Base-by-base conservation (phyloP, 2,797 vertebrate species). In the Melanotaenia maccullochi region DNA sequence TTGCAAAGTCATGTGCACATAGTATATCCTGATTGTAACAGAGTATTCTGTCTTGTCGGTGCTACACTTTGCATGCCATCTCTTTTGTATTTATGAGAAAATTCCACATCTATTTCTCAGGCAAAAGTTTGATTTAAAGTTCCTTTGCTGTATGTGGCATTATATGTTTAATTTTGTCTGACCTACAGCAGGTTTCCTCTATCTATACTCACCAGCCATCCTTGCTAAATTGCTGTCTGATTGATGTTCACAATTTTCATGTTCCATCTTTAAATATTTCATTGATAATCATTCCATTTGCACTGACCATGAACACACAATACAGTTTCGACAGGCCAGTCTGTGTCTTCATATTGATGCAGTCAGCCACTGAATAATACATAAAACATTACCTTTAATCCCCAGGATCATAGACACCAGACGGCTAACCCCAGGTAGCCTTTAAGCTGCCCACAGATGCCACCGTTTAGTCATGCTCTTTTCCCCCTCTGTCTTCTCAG, bases 401-500 rank as follows among this genome's bases (percentile, higher is more conserved):
- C 70, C 35, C 3, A 24, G 66, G 76, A 20, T 35, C 64, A 85
- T 68, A 63, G 68, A 68, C 63, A 57, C 36, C 3, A 20, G 22
- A 42, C 51, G 69, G 72, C 65, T 65, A 69, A 83, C 60, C 63
- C 38, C 40, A 20, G 14, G 9, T 54, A 25, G 35, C 68, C 70
- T 83, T 82, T 72, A 61, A 74, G 33, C 69, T 71, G 47, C 71
- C 57, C 5, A 67, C 30, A 60, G n/a, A 30, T 32, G 12, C 4
- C 25, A 54, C 30, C 62, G 63, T 73, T 70, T 18, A 61, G 58
- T 64, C 25, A 25, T 25, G 33, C 30, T 13, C 11, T 33, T 79
- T 73, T 65, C 13, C 56, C 80, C 68, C 32, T 63, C 12, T 79
- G 59, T 85, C 1, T 68, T 68, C 59, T 56, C 86, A 99, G 98